phyloP scores from a whole-genome alignment of 2,113 vertebrate species.

The Mormoops blainvillei region DNA sequence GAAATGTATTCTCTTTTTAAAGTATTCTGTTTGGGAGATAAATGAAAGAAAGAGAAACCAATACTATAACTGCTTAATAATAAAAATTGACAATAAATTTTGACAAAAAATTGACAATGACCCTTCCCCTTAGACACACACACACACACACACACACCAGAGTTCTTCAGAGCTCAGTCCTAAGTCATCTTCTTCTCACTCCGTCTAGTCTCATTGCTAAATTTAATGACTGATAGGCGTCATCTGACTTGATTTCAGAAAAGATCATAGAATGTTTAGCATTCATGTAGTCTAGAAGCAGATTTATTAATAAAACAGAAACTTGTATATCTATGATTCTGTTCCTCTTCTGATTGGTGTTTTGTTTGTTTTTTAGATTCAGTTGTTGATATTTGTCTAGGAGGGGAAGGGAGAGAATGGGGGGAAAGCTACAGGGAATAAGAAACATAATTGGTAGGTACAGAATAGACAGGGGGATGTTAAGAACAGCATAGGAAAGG shows the following conservation, averaged over 20 bases:
- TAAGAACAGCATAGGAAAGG: too few species aligned
- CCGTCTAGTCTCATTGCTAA: not conserved
- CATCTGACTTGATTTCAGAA: not conserved
- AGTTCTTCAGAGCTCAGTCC: not conserved
- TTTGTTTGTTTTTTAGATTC: too few species aligned
- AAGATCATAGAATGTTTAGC: not conserved
- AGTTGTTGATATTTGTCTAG: too few species aligned
- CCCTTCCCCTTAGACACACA: not conserved
- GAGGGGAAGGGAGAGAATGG: too few species aligned
- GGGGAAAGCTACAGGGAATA: too few species aligned
- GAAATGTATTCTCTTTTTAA: conserved; percentile 45
- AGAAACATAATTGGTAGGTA: too few species aligned
- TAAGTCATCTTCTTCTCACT: not conserved
- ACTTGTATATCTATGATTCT: not conserved
- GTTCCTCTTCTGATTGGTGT: too few species aligned
- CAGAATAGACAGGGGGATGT: too few species aligned
- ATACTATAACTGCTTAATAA: conserved; percentile 62
- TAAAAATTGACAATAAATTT: conserved; percentile 56
- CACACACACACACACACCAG: not conserved
- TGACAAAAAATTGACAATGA: conserved; percentile 49
- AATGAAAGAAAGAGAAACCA: conserved; percentile 35
- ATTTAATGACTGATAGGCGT: not conserved
- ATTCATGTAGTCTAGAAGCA: not conserved
- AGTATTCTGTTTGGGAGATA: conserved; percentile 41
- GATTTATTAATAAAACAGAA: not conserved